Evolutionary conservation across 2,888 invertebrate species (phyloP), one percentile per base, ranked within the genome.

Genomic region (Plusia festucae): DNA sequence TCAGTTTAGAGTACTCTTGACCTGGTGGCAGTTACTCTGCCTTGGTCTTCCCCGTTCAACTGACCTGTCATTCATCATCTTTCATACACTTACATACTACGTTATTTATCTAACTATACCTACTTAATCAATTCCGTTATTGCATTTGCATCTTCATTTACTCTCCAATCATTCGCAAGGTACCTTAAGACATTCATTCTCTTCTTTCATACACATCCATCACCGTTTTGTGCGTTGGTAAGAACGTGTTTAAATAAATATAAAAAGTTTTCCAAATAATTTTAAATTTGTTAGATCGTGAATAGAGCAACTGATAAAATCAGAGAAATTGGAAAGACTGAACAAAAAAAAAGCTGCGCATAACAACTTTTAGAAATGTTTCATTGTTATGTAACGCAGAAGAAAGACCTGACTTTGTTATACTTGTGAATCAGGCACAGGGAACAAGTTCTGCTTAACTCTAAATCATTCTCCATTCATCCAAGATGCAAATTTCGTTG

Each of bases 321-420:
- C 11, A n/a, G 4, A 40, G n/a, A 40, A 40, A 40, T 15, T 5
- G 40, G 46, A 9, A 9, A 9, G 2, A 46, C 18, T 8, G 4
- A 46, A 46, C 46, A 5, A 16, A 46, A 46, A 46, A 18, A 24
- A 46, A 7, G 6, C 2, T 46, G 46, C 46, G 46, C 16, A 18
- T 16, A 18, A 18, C 46, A 46, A 46, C 18, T 46, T 40, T 46
- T 46, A 46, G 46, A n/a, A n/a, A 9, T 46, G 46, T 46, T 46
- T 7, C 9, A 46, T 46, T 46, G 46, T 46, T 46, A 46, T 16
- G 7, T n/a, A n/a, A 40, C 16, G 46, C 46, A 46, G 18, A n/a
- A 18, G 18, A 18, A 18, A 18, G 1, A 18, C 46, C 46, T 46
- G 46, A 46, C 46, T 46, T 46, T 18, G 3, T 15, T 15, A 40